Evolutionary conservation across 2,888 invertebrate genomes (phyloP).

Genomic region (Desoria tigrina): DNA sequence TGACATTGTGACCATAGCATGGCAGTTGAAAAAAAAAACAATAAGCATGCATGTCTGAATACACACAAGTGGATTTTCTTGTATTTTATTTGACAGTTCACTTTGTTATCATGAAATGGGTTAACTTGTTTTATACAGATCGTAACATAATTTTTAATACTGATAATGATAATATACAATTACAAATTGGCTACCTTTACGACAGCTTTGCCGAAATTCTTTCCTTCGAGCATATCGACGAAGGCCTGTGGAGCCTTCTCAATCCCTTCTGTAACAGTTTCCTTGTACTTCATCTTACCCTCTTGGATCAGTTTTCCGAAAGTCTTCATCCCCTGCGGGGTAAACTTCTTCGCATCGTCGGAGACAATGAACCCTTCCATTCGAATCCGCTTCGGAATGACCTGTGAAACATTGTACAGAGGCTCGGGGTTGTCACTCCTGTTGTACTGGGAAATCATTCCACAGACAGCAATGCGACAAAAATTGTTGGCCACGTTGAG

Average conservation of each 20-base stretch:
- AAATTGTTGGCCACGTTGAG: constrained; percentile 19
- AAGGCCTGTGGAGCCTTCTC: constrained; percentile 20
- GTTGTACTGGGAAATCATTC: constrained; percentile 30
- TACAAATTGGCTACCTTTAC: constrained; percentile 22
- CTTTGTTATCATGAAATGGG: no score
- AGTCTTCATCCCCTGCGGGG: background rate
- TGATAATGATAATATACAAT: no score
- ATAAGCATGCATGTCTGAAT: no score
- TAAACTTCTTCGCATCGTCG: constrained; percentile 14
- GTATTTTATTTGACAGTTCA: no score
- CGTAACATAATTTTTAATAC: no score
- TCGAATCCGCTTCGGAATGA: constrained; percentile 20
- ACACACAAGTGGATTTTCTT: no score
- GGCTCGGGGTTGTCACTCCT: constrained; percentile 10
- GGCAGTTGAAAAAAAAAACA: no score
- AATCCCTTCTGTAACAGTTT: constrained; percentile 17
- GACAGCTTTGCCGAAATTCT: constrained; percentile 30
- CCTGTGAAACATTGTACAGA: background rate
- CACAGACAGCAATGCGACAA: constrained; percentile 24
- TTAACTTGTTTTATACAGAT: no score
- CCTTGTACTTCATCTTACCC: constrained; percentile 26
- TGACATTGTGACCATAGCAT: no score
- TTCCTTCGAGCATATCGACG: constrained; percentile 25
- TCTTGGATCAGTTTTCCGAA: constrained; percentile 14
- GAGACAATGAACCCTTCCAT: constrained; percentile 20